phyloP scores from a whole-genome alignment of 2,797 vertebrate genomes.

The Spatula versicolor region DNA sequence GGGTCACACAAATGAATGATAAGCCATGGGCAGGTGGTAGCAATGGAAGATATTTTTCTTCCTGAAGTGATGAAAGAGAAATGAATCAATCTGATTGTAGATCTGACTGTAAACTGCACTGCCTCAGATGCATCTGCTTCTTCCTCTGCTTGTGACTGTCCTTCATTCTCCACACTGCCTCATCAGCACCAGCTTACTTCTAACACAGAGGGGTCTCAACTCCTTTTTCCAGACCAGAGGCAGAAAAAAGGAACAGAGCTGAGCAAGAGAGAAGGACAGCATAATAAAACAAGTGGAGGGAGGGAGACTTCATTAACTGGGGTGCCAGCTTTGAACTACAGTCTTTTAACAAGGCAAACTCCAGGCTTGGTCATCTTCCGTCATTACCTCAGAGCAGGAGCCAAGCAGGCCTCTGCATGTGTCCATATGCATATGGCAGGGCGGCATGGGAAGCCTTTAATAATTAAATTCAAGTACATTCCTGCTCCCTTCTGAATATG shows the following conservation, averaged over 20 bases:
- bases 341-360: neutral
- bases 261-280: neutral
- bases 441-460: neutral
- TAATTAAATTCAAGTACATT: slow-evolving; percentile 30
- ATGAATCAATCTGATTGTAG: neutral
- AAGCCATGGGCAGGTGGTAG: accelerated
- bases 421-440: neutral
- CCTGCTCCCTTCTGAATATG: neutral
- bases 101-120: neutral
- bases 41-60: neutral
- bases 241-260: neutral
- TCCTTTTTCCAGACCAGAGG: neutral
- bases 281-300: neutral
- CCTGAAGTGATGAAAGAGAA: neutral
- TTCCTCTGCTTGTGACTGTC: neutral
- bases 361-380: neutral
- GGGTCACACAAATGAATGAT: neutral
- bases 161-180: neutral
- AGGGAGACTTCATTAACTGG: neutral
- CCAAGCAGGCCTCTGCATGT: neutral
- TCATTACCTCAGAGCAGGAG: neutral
- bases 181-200: neutral
- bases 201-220: neutral
- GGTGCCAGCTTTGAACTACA: neutral
- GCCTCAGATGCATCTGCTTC: neutral